phyloP scores from a whole-genome alignment of 2,888 invertebrate genomes.

The Cryptocephalus moraei region DNA sequence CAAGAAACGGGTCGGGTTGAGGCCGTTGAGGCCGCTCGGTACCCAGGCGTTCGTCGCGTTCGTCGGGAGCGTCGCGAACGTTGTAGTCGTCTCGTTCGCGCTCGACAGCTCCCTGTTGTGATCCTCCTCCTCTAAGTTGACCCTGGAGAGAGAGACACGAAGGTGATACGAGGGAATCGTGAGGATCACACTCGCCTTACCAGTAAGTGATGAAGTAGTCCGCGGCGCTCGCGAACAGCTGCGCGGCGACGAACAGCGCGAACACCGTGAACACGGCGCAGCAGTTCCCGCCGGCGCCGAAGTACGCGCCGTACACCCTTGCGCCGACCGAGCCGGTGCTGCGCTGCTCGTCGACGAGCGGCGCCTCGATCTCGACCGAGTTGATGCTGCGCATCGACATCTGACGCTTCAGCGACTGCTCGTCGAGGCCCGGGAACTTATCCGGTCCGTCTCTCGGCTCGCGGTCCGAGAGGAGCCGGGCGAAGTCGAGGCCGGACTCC shows the following conservation, averaged over 20 bases:
- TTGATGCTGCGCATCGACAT: conserved; percentile 45
- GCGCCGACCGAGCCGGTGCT: conserved; percentile 47
- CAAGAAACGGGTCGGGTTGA: no score
- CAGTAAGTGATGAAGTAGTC: conserved; percentile 78
- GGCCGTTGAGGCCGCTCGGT: no score
- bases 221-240: conserved; percentile 64
- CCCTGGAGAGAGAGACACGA: conserved; percentile 18
- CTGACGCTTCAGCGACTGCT: conserved; percentile 23
- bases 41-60: no score
- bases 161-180: background rate
- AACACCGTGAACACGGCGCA: conserved; percentile 51
- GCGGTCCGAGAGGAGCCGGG: conserved; percentile 48
- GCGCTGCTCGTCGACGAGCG: conserved; percentile 47
- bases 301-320: conserved; percentile 58
- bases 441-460: conserved; percentile 30
- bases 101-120: no score
- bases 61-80: no score
- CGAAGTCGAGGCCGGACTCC: conserved; percentile 67
- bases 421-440: background rate
- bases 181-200: conserved; percentile 37
- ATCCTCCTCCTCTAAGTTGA: conserved; percentile 27
- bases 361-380: conserved; percentile 35
- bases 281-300: conserved; percentile 63
- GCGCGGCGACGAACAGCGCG: conserved; percentile 55
- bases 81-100: no score